Evolutionary conservation across 2,113 vertebrate genomes (phyloP).

Genomic region (Sylvilagus bachmani): DNA sequence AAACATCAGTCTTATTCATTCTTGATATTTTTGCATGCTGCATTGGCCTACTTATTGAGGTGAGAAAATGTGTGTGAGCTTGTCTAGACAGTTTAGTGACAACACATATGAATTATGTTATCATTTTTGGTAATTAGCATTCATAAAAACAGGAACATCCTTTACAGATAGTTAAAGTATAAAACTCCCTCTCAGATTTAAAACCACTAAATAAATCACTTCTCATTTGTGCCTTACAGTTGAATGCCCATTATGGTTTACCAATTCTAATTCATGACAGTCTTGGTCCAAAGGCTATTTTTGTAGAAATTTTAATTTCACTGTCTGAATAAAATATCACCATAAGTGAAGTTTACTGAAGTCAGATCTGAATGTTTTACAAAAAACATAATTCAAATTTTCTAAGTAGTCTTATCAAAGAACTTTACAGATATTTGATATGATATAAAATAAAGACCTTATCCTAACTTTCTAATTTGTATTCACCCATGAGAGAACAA

Average conservation of each 20-base stretch:
- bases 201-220: conserved; percentile 57
- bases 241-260: conserved; percentile 56
- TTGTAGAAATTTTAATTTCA: conserved; percentile 53
- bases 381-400: conserved; percentile 43
- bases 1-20: conserved; percentile 1
- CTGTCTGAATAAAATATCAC: not conserved
- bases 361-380: not conserved
- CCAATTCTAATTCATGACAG: conserved; percentile 56
- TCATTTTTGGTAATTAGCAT: conserved; percentile 69
- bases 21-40: not conserved
- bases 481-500: conserved; percentile 19
- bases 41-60: not conserved
- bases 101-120: conserved; percentile 56
- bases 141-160: conserved; percentile 60
- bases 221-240: conserved; percentile 43
- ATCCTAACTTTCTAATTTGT: not conserved
- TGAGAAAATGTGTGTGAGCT: conserved; percentile 55
- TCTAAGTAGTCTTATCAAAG: not conserved
- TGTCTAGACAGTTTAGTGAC: conserved; percentile 39
- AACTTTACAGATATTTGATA: conserved; percentile 9
- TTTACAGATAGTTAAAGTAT: conserved; percentile 60
- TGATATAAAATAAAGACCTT: conserved; percentile 23
- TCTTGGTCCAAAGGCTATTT: conserved; percentile 17
- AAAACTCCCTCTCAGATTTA: conserved; percentile 62
- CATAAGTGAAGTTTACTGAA: conserved; percentile 8